Conservation (phyloP, 2,113 vertebrate genomes). For the Triplophysa rosa region DNA sequence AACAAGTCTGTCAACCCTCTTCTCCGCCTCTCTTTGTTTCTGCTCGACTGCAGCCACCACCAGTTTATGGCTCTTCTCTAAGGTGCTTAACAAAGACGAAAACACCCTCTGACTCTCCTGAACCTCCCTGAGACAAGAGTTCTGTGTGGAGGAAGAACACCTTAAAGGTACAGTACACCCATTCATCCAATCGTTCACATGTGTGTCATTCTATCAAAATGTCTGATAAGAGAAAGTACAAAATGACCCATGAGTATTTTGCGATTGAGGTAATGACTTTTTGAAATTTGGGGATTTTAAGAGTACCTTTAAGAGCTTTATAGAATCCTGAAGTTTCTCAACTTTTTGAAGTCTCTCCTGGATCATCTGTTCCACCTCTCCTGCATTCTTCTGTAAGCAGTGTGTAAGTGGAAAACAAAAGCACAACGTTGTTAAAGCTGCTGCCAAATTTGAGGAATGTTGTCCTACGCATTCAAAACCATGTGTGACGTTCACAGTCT, state of each 20-base stretch:
- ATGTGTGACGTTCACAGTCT: neutral
- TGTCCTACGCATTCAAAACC: neutral
- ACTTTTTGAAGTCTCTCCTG: conserved; percentile 71
- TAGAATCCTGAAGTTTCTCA: conserved; percentile 66
- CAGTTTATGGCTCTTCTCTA: conserved; percentile 72
- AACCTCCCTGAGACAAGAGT: conserved; percentile 71
- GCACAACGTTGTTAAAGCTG: neutral
- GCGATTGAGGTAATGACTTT: no score
- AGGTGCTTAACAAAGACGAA: conserved; percentile 64
- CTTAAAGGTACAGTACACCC: neutral
- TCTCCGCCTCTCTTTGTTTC: conserved; percentile 68
- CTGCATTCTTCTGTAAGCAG: conserved; percentile 55
- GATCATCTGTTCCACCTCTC: conserved; percentile 70
- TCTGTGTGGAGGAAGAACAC: conserved; percentile 59
- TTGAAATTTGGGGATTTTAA: neutral
- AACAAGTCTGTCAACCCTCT: conserved; percentile 61
- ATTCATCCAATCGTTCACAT: neutral
- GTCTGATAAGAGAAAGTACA: neutral
- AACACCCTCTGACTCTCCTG: conserved; percentile 74
- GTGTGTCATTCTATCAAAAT: neutral
- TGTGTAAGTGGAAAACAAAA: conserved; percentile 9
- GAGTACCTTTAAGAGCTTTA: conserved; percentile 69
- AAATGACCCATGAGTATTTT: no score
- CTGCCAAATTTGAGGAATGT: neutral
- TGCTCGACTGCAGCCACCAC: conserved; percentile 67